phyloP scores from a whole-genome alignment of 2,888 invertebrate species.

The Xylocampa areola region DNA sequence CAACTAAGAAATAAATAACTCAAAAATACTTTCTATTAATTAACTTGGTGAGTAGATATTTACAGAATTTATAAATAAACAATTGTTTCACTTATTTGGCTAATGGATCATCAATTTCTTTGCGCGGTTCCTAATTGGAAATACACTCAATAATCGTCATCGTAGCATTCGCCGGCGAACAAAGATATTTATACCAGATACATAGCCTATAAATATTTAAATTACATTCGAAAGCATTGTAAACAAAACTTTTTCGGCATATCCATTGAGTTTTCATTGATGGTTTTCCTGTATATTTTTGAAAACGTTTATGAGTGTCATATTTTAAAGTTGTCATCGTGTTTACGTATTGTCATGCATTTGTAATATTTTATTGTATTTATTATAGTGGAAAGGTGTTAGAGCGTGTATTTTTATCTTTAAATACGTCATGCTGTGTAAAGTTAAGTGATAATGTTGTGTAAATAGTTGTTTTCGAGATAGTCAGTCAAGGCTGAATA shows the following conservation, averaged over 20 bases:
- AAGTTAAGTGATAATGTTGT: constrained; percentile 55
- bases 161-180: constrained; percentile 73
- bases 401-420: constrained; percentile 41
- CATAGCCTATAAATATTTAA: constrained; percentile 59
- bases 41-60: constrained; percentile 79
- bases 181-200: constrained; percentile 63
- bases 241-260: constrained; percentile 62
- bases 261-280: constrained; percentile 66
- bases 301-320: constrained; percentile 53
- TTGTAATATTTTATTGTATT: constrained; percentile 47
- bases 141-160: constrained; percentile 64
- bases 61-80: constrained; percentile 43
- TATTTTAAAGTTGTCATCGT: constrained; percentile 56
- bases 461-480: constrained; percentile 45
- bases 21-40: constrained; percentile 74
- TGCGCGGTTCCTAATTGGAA: constrained; percentile 41
- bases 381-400: constrained; percentile 33
- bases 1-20: constrained; percentile 85
- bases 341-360: constrained; percentile 60
- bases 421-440: constrained; percentile 45
- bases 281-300: constrained; percentile 54
- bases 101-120: constrained; percentile 23
- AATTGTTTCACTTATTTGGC: constrained; percentile 37
- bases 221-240: constrained; percentile 57
- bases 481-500: constrained; percentile 29